Conservation (phyloP, 2,888 invertebrate species). For the Iselma pallidipennis region DNA sequence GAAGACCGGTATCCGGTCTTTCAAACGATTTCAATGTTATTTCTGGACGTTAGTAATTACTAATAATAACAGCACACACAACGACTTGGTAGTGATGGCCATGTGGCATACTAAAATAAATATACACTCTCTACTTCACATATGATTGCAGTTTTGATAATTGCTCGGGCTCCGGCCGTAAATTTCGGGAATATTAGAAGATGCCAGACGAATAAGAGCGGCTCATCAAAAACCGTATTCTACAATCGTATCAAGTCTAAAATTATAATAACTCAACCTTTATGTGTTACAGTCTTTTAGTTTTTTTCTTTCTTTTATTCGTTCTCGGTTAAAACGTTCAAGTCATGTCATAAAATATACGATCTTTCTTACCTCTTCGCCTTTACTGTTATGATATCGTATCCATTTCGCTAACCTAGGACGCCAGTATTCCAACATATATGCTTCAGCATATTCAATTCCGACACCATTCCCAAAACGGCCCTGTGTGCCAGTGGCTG, state of each 20-base stretch:
- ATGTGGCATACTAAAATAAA: conserved; percentile 34
- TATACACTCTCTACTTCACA: conserved; percentile 23
- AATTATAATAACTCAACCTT: conserved; percentile 6
- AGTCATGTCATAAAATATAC: too few species aligned
- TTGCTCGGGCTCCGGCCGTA: conserved; percentile 33
- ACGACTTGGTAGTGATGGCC: conserved; percentile 17
- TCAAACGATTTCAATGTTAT: conserved; percentile 29
- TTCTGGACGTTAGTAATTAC: conserved; percentile 29
- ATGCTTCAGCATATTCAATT: conserved; percentile 83
- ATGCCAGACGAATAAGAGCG: conserved; percentile 17
- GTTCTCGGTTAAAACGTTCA: not conserved
- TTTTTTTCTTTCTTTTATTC: not conserved
- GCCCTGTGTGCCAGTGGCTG: conserved; percentile 84
- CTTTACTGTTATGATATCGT: conserved; percentile 73
- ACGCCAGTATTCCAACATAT: conserved; percentile 83
- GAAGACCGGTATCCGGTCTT: conserved; percentile 28
- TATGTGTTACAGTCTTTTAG: not conserved
- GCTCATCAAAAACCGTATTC: conserved; percentile 8
- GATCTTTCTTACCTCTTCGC: conserved; percentile 70
- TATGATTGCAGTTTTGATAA: conserved; percentile 44
- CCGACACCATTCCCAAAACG: conserved; percentile 92
- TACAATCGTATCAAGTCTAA: conserved; percentile 15
- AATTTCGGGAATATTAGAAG: conserved; percentile 24
- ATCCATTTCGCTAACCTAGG: conserved; percentile 80
- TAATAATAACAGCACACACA: conserved; percentile 32